Evolutionary conservation across 2,113 vertebrate genomes (phyloP), one percentile per base, ranked within the genome.

Genomic region (Phoxinus phoxinus): DNA sequence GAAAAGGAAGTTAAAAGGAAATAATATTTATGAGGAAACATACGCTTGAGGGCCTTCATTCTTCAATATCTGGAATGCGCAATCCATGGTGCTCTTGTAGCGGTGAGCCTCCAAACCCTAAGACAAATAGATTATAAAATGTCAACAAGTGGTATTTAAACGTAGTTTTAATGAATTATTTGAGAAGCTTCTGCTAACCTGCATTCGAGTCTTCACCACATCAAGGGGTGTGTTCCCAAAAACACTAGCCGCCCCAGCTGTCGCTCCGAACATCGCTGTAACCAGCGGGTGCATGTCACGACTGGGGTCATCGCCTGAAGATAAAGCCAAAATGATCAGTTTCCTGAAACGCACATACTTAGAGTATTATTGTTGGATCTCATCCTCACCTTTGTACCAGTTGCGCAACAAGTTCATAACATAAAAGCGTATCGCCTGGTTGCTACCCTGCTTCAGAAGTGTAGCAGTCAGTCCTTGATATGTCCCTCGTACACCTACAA

Each of bases 141-240:
- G 3, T 75, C 5, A 48, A 48, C 1, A 6, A 71, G 4, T 37
- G 35, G 19, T 11, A 23, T 71, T 23, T 23, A 71, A 71, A 21
- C 23, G 2, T 12, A 1, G 23, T 41, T 48, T 46, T 27, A 17
- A 27, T 21, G 11, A 37, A 32, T 71, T 41, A 71, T 41, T 71
- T 71, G 23, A n/a, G 4, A 71, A 41, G 17, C 11, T 5, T 10
- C 69, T 71, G 75, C 84, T 85, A 82, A 96, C 95, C 95, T 96
- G 95, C 95, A 96, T 96, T 87, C 95, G 92, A 13, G 94, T 96
- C 90, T 96, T 96, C 35, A 96, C 93, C 32, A 95, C 95, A 85
- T 96, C 95, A 19, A 96, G 86, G n/a, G 95, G 95, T 0, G 95
- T 96, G 51, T 96, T 96, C 83, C 95, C 95, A 85, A 95, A 96